These are phyloP conservation scores for Gnathonemus longibarbis DNA, from an alignment of 2,113 vertebrate species.

Conservation along the genomic window DNA sequence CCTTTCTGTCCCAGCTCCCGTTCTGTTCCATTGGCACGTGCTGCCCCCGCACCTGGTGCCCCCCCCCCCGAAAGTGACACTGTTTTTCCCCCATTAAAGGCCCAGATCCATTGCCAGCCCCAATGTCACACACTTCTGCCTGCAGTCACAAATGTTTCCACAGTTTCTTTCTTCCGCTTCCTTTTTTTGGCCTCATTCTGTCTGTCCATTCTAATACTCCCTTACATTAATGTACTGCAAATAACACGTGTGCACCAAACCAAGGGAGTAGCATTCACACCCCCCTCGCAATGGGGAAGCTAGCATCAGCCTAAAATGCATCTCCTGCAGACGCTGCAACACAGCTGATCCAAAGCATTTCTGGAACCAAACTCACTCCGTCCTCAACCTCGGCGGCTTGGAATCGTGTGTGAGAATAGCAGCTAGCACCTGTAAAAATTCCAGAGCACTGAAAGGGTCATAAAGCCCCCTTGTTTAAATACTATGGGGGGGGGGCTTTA, in stretches of 20 bases:
- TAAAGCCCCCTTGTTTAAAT: conserved; percentile 6
- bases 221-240: not conserved
- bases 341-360: not conserved
- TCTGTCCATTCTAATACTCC: not conserved
- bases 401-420: conserved; percentile 31
- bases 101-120: not conserved
- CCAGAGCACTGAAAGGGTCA: not conserved
- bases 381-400: conserved; percentile 42
- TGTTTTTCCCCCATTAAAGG: not conserved
- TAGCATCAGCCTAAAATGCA: not conserved
- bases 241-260: not conserved
- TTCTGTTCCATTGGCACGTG: not conserved
- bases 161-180: not conserved
- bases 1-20: not conserved
- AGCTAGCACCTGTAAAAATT: conserved; percentile 32
- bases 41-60: not conserved
- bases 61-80: not conserved
- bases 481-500: not conserved
- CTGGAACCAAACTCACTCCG: conserved; percentile 9
- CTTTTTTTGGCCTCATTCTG: not conserved
- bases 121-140: not conserved
- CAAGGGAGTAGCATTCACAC: too few species aligned
- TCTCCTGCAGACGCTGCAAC: not conserved
- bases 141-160: not conserved
- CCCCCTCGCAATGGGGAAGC: not conserved